Conservation (phyloP, 2,888 invertebrate species). For the Seladonia tumulorum region DNA sequence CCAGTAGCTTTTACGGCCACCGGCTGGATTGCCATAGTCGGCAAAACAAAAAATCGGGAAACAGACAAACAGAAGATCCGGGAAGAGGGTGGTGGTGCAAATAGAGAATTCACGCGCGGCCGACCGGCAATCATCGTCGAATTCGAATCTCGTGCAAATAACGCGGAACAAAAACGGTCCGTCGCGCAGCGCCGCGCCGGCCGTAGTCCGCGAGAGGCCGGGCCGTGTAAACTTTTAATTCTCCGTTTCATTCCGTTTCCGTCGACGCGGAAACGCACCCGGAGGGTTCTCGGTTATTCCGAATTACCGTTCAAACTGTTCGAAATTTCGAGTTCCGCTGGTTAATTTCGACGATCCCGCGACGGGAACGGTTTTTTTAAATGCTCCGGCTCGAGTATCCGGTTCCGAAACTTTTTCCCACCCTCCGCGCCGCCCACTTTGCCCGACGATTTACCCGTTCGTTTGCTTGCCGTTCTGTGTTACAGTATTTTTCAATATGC, state of each 20-base stretch:
- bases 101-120: background rate
- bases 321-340: constrained; percentile 32
- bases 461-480: background rate
- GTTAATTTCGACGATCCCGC: constrained; percentile 38
- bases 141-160: constrained; percentile 22
- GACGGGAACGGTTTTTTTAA: background rate
- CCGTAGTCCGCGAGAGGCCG: background rate
- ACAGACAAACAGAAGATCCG: constrained; percentile 1
- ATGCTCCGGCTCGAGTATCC: background rate
- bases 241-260: constrained; percentile 7
- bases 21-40: background rate
- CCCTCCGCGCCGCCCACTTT: background rate
- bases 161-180: background rate
- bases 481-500: background rate
- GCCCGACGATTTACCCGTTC: background rate
- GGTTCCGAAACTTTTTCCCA: constrained; percentile 2
- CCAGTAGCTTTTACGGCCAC: background rate
- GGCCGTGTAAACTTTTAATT: constrained; percentile 34
- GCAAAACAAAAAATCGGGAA: background rate
- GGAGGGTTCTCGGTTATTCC: constrained; percentile 8
- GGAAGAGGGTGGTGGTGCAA: background rate
- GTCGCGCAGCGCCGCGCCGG: no score
- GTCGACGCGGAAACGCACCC: background rate
- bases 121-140: background rate
- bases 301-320: constrained; percentile 41